Evolutionary conservation across 2,113 vertebrate genomes (phyloP).

Genomic region (Glaucomys volans): DNA sequence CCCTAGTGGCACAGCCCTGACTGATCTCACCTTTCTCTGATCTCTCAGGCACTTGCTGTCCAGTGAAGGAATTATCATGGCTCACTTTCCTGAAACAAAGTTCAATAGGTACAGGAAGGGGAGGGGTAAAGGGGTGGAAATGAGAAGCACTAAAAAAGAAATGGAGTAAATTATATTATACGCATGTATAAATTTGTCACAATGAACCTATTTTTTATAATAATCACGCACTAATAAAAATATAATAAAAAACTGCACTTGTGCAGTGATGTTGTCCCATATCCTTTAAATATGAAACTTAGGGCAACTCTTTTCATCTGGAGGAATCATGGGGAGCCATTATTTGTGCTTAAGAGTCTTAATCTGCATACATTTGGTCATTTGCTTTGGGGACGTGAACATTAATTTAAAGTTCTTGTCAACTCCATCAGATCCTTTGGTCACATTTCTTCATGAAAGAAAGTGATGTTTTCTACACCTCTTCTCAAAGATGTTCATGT

Average conservation of each 20-base stretch:
- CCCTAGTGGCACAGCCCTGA: accelerated
- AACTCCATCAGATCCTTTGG: background rate
- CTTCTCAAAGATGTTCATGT: background rate
- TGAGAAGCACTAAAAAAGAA: no score
- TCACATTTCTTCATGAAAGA: background rate
- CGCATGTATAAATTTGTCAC: no score
- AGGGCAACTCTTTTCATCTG: background rate
- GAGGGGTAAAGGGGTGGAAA: no score
- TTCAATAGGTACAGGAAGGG: no score
- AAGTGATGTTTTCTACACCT: background rate
- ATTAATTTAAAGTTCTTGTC: background rate
- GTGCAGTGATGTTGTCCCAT: background rate
- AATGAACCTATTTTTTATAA: no score
- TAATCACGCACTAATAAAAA: no score
- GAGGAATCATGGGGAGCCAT: background rate
- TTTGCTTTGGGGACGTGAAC: background rate
- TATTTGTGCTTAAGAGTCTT: background rate
- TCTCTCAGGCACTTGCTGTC: background rate
- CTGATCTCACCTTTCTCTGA: background rate
- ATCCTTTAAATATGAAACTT: background rate
- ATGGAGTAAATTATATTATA: no score
- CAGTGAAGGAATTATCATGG: no score
- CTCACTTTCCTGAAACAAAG: background rate
- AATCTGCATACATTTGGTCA: background rate
- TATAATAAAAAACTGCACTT: background rate